Conservation (phyloP, 2,888 invertebrate species). For the Lithodes maja region DNA sequence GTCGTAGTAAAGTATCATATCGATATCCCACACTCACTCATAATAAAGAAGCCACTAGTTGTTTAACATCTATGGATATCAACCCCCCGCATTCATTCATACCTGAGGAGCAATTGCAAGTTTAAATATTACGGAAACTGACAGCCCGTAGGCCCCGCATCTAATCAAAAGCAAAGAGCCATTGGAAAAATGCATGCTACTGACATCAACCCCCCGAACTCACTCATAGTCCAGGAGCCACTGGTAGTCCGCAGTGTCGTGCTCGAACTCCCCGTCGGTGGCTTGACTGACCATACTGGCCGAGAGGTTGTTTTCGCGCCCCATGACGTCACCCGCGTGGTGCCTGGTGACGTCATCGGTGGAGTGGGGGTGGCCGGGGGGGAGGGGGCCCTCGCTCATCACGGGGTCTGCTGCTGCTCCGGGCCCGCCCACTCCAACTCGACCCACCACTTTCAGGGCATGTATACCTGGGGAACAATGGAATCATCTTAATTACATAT, state of each 20-base stretch:
- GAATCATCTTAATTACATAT: too few relatives aligned
- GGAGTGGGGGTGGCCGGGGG: slow-evolving; percentile 53
- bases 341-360: slow-evolving; percentile 45
- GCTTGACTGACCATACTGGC: slow-evolving; percentile 73
- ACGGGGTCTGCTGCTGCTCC: slow-evolving; percentile 57
- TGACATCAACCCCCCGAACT: slow-evolving; percentile 73
- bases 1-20: not conserved
- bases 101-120: not conserved
- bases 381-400: slow-evolving; percentile 53
- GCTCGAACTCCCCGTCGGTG: slow-evolving; percentile 82
- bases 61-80: not conserved
- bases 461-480: slow-evolving; percentile 60
- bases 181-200: not conserved
- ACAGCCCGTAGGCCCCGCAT: not conserved
- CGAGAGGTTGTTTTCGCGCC: slow-evolving; percentile 73
- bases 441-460: slow-evolving; percentile 70
- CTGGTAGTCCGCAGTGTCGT: slow-evolving; percentile 93
- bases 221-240: slow-evolving; percentile 93
- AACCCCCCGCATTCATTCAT: not conserved
- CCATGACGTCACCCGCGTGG: slow-evolving; percentile 52
- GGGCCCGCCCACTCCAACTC: slow-evolving; percentile 68
- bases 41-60: not conserved
- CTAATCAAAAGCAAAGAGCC: not conserved
- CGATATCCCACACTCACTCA: not conserved
- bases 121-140: not conserved